These are phyloP conservation scores for Acanthochromis polyacanthus DNA, from an alignment of 2,113 vertebrate species.

Conservation along the genomic window DNA sequence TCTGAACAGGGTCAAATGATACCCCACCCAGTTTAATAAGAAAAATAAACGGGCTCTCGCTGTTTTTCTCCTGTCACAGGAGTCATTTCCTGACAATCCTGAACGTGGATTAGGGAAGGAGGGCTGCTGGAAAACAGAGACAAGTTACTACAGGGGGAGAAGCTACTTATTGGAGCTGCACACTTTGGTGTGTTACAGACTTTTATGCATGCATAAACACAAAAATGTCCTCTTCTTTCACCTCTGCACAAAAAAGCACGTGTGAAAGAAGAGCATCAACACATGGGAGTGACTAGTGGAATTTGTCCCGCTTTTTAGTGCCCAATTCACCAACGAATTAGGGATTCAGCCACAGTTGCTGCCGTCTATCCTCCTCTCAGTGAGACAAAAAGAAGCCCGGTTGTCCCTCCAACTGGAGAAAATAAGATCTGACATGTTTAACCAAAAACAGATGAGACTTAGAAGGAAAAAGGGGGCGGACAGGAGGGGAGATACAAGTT, in stretches of 20 bases:
- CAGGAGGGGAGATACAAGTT: background rate
- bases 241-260: background rate
- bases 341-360: background rate
- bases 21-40: constrained; percentile 28
- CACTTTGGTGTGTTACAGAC: background rate
- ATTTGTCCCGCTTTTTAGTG: background rate
- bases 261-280: no score
- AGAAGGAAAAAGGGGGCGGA: background rate
- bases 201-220: constrained; percentile 1
- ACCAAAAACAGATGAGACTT: constrained; percentile 66
- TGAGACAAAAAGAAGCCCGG: background rate
- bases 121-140: constrained; percentile 11
- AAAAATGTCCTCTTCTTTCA: background rate
- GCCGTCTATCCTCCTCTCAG: background rate
- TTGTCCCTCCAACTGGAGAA: background rate
- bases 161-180: constrained; percentile 4
- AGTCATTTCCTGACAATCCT: constrained; percentile 50
- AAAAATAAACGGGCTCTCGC: background rate
- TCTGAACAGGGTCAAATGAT: constrained; percentile 16
- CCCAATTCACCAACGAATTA: background rate
- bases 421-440: constrained; percentile 55
- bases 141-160: background rate
- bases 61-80: constrained; percentile 11
- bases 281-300: background rate
- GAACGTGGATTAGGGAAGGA: constrained; percentile 37